Conservation (phyloP, 2,888 invertebrate genomes). For the Pasiphila rectangulata region DNA sequence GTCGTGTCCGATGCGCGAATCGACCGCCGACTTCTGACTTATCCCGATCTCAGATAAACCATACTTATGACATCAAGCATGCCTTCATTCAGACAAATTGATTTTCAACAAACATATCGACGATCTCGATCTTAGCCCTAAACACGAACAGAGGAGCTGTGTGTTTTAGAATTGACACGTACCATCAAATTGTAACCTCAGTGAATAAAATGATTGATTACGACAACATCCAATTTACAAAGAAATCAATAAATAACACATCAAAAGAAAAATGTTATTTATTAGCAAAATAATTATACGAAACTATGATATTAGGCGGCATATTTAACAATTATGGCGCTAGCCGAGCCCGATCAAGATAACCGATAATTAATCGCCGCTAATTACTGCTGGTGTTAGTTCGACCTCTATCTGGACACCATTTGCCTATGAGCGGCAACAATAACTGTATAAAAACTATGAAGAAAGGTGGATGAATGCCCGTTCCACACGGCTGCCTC, state of each 20-base stretch:
- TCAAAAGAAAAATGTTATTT: slow-evolving; percentile 39
- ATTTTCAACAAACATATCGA: slow-evolving; percentile 60
- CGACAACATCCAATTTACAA: slow-evolving; percentile 17
- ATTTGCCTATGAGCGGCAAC: slow-evolving; percentile 59
- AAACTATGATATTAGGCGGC: slow-evolving; percentile 29
- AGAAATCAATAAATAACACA: slow-evolving; percentile 30
- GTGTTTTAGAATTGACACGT: slow-evolving; percentile 60
- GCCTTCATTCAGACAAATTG: slow-evolving; percentile 75
- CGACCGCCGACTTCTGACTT: slow-evolving; percentile 57
- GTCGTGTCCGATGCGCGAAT: slow-evolving; percentile 64
- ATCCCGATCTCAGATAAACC: slow-evolving; percentile 67
- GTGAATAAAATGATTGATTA: slow-evolving; percentile 53
- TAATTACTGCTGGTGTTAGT: slow-evolving; percentile 81
- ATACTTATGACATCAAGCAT: slow-evolving; percentile 72
- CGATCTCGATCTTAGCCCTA: slow-evolving; percentile 47
- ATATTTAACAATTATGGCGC: slow-evolving; percentile 64
- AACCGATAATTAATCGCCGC: slow-evolving; percentile 78
- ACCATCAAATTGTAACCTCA: slow-evolving; percentile 47
- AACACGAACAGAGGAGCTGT: slow-evolving; percentile 37
- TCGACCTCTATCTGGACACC: slow-evolving; percentile 78
- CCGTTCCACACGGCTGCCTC: slow-evolving; percentile 59
- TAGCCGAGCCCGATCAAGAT: slow-evolving; percentile 70
- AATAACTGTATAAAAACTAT: slow-evolving; percentile 73
- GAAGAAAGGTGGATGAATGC: slow-evolving; percentile 69
- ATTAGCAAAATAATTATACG: slow-evolving; percentile 36